Conservation (phyloP, 2,888 invertebrate genomes). For the Pristionchus mayeri region DNA sequence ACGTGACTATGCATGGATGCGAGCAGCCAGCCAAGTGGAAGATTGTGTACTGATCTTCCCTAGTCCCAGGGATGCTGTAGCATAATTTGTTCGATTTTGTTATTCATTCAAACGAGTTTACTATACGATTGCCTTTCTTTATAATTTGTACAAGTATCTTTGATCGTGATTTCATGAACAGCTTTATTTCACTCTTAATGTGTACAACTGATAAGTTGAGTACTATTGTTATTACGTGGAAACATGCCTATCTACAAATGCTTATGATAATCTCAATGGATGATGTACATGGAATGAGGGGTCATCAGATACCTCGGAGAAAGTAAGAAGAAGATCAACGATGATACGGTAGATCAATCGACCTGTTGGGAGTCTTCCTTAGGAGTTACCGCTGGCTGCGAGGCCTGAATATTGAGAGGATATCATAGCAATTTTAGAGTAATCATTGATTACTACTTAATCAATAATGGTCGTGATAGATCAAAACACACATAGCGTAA, state of each 20-base stretch:
- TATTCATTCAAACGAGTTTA: background rate
- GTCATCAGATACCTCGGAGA: background rate
- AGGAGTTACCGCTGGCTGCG: background rate
- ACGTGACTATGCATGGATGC: slow-evolving; percentile 79
- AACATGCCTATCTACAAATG: background rate
- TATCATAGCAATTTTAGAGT: background rate
- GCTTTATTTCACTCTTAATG: slow-evolving; percentile 7
- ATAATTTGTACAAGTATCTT: slow-evolving; percentile 26
- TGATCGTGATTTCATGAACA: background rate
- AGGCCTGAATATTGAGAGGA: background rate
- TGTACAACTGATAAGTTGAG: background rate
- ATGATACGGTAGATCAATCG: slow-evolving; percentile 12
- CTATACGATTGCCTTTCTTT: slow-evolving; percentile 7
- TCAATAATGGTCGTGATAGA: background rate
- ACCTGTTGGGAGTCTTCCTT: slow-evolving; percentile 1
- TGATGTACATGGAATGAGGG: slow-evolving; percentile 14
- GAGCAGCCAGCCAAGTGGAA: slow-evolving; percentile 86
- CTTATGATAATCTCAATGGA: background rate
- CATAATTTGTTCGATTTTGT: background rate
- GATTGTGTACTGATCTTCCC: slow-evolving; percentile 66
- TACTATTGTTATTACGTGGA: background rate
- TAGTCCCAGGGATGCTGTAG: background rate
- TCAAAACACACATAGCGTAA: slow-evolving; percentile 39
- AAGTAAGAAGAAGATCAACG: background rate
- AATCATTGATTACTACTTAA: background rate